phyloP scores from a whole-genome alignment of 2,797 vertebrate species.

The Pogonophryne albipinna region DNA sequence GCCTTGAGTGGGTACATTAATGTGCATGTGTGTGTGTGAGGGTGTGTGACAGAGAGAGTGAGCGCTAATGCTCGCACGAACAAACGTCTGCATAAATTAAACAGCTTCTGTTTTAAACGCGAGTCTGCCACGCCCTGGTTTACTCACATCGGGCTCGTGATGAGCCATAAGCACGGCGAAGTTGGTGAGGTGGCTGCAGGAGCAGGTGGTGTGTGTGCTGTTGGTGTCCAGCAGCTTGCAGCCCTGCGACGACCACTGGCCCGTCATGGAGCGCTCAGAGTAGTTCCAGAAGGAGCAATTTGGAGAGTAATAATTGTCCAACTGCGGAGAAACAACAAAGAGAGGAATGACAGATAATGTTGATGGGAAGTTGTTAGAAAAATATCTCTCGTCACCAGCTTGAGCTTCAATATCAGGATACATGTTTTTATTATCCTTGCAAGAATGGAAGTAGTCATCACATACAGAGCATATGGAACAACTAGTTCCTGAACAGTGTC shows the following conservation, averaged over 20 bases:
- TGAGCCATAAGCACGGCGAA: constrained; percentile 95
- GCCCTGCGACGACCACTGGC: constrained; percentile 96
- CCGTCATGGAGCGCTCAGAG: constrained; percentile 94
- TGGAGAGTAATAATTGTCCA: constrained; percentile 92
- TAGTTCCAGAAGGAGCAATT: constrained; percentile 99
- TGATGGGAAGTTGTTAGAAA: not conserved
- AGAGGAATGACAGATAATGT: constrained; percentile 7
- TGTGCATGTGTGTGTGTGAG: constrained; percentile 64
- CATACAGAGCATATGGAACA: too few relatives aligned
- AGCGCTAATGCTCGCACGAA: constrained; percentile 55
- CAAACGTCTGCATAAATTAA: constrained; percentile 73
- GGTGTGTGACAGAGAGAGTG: constrained; percentile 64
- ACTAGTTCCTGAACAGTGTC: too few relatives aligned
- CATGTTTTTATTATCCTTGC: too few relatives aligned
- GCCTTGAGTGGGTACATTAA: constrained; percentile 70
- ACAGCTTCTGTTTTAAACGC: constrained; percentile 44
- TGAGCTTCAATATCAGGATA: too few relatives aligned
- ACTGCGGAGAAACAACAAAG: constrained; percentile 68
- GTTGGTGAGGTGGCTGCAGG: constrained; percentile 97
- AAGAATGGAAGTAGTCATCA: too few relatives aligned
- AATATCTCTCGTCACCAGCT: too few relatives aligned
- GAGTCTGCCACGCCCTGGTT: constrained; percentile 44
- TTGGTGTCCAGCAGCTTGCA: constrained; percentile 92
- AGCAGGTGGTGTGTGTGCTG: constrained; percentile 93
- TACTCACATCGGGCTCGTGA: constrained; percentile 88